Percentiles rank a stretch among this genome's conserved stretches.
phyloP scores from a whole-genome alignment of 1,140 invertebrate species.

The Dendrolimus kikuchii region DNA sequence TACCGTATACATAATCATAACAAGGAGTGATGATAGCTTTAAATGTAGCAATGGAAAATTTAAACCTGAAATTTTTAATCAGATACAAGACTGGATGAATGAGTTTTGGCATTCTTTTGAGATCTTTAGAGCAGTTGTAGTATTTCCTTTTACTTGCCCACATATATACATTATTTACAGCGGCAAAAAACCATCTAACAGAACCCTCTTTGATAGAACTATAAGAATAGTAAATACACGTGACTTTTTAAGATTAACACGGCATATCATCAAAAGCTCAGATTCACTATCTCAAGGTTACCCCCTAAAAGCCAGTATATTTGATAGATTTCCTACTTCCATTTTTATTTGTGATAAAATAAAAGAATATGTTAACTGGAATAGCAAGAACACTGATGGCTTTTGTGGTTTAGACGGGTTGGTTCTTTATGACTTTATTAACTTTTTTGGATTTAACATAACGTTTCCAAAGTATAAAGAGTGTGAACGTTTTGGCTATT shows the following conservation, averaged over 20 bases:
- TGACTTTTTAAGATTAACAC: conserved; percentile 1
- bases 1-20: conserved; percentile 15
- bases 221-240: conserved; percentile 12
- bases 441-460: conserved; percentile 19
- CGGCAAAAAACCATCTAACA: conserved; percentile 9
- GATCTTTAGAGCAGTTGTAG: conserved; percentile 11
- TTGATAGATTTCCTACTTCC: conserved; percentile 25
- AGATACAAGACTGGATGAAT: conserved; percentile 21
- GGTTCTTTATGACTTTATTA: conserved; percentile 15
- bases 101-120: conserved; percentile 20
- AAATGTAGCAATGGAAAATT: conserved; percentile 18
- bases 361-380: conserved; percentile 8
- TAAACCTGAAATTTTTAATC: conserved; percentile 1
- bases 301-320: conserved; percentile 22
- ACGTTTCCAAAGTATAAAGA: conserved; percentile 5
- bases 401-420: conserved; percentile 26
- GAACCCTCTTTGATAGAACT: conserved; percentile 18
- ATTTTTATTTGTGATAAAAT: conserved; percentile 15
- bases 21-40: conserved; percentile 6
- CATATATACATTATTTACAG: conserved; percentile 15
- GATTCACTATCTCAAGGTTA: conserved; percentile 12
- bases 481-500: conserved; percentile 13
- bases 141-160: conserved; percentile 20
- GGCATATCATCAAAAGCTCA: conserved; percentile 1
- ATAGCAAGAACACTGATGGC: conserved; percentile 9